Evolutionary conservation across 1,140 invertebrate species (phyloP).

Genomic region (Drosophila takahashii): DNA sequence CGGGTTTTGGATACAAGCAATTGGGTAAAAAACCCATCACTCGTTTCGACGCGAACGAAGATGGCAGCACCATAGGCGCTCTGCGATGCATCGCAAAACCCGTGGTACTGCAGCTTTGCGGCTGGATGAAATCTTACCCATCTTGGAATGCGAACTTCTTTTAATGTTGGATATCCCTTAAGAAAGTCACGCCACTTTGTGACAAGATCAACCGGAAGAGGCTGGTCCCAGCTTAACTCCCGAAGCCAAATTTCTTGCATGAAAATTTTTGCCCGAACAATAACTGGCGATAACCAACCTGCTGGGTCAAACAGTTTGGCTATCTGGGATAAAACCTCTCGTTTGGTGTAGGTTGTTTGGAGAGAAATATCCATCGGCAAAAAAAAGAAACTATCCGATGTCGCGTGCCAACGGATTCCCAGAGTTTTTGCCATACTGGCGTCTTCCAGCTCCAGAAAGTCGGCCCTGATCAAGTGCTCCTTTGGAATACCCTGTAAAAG

Average conservation of each 20-base stretch:
- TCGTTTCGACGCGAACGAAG: not conserved
- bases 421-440: not conserved
- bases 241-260: constrained; percentile 9
- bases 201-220: not conserved
- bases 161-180: not conserved
- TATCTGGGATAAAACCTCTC: constrained; percentile 4
- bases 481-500: not conserved
- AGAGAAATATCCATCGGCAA: not conserved
- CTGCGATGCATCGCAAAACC: not conserved
- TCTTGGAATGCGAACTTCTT: not conserved
- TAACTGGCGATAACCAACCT: not conserved
- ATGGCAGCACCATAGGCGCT: constrained; percentile 2
- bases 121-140: constrained; percentile 1
- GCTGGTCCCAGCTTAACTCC: constrained; percentile 4
- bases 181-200: not conserved
- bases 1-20: not conserved
- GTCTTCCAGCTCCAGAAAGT: not conserved
- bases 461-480: not conserved
- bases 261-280: not conserved
- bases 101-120: not conserved
- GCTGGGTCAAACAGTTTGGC: constrained; percentile 1
- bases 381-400: constrained; percentile 2
- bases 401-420: constrained; percentile 14
- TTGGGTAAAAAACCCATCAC: not conserved
- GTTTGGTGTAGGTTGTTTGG: not conserved